Base-by-base conservation (phyloP, 2,797 vertebrate species). In the Acrossocheilus fasciatus region DNA sequence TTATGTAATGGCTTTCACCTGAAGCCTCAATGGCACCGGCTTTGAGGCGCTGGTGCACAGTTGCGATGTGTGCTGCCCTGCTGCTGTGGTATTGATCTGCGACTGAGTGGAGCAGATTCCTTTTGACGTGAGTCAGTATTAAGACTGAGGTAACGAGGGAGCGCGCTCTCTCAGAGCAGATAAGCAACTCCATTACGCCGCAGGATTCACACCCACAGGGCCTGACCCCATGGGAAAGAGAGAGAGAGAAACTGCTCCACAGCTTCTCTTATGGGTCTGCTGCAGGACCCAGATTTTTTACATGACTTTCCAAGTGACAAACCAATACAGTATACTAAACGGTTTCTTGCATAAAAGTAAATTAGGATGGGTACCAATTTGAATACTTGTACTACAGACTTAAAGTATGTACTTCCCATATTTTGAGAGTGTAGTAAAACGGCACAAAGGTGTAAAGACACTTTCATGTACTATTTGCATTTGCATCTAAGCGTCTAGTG, bases 91-190 rank as follows among this genome's bases (percentile, higher is more conserved):
- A 96, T 95, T 93, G 95, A 96, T 96, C 94, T 93, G 90, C 68
- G 78, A 84, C 82, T 91, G 89, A 89, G 91, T 91, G 89, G 92
- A 94, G 91, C 90, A 93, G 94, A 95, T 96, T 96, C 93, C 91
- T 94, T 93, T 94, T 96, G 95, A 96, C 95, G 93, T 93, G 89
- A 50, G 87, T 92, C 93, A 89, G 93, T 92, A 95, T 95, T 93
- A 96, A 95, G 93, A 93, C 94, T 92, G 91, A 62, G 82, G 94
- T 95, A 96, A 95, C 93, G 92, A 95, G 95, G 92, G 93, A 93
- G 90, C 90, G 73, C 87, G 88, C 90, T 93, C 92, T 86, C 93
- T 95, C 92, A 93, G 93, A 95, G 94, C 93, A 92, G 93, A 95
- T 95, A 94, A 95, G 93, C 91, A 85, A 92, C 94, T 95, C 91